phyloP scores from a whole-genome alignment of 2,888 invertebrate genomes.

The Chaitophorus viminalis region DNA sequence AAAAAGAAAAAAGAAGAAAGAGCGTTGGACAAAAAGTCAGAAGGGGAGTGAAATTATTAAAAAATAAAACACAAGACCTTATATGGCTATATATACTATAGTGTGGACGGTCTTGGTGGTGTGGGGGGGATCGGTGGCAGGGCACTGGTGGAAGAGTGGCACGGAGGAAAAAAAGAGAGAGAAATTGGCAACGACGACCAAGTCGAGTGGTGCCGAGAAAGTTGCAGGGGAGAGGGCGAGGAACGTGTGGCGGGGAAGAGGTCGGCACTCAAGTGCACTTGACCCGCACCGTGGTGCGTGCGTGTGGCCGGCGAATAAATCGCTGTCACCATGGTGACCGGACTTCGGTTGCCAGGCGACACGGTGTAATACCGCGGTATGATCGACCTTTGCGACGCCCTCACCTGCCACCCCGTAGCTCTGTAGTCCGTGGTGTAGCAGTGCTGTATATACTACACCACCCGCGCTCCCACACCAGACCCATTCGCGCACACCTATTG shows the following conservation, averaged over 20 bases:
- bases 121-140: neutral
- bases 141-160: neutral
- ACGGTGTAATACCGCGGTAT: conserved; percentile 54
- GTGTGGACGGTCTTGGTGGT: neutral
- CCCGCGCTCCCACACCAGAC: neutral
- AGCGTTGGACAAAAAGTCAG: conserved; percentile 60
- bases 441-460: neutral
- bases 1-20: conserved; percentile 44
- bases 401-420: conserved; percentile 43
- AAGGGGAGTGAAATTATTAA: conserved; percentile 61
- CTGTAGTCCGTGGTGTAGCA: neutral
- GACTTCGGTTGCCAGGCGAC: conserved; percentile 61
- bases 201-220: conserved; percentile 61
- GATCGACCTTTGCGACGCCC: conserved; percentile 62
- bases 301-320: conserved; percentile 62
- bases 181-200: conserved; percentile 60
- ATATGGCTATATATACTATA: neutral
- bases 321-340: conserved; percentile 62
- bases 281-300: conserved; percentile 58
- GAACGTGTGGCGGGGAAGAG: neutral
- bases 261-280: conserved; percentile 53
- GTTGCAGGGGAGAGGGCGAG: conserved; percentile 31
- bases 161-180: conserved; percentile 40
- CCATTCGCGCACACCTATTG: conserved; percentile 46
- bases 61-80: conserved; percentile 59